phyloP scores from a whole-genome alignment of 2,888 invertebrate species.

The Stramonita haemastoma region DNA sequence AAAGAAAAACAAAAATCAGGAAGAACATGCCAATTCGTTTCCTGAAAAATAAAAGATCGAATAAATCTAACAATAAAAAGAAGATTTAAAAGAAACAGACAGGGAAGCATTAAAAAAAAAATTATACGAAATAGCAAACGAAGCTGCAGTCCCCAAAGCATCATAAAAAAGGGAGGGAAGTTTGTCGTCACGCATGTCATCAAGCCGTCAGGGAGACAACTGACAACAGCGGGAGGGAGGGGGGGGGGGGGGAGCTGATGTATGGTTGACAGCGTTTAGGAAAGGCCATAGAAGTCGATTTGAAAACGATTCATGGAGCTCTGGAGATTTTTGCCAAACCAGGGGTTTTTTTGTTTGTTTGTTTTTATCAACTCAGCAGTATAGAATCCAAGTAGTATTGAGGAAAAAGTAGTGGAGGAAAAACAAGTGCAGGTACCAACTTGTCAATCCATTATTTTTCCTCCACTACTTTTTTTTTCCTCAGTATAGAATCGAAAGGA shows the following conservation, averaged over 20 bases:
- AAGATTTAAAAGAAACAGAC: neutral
- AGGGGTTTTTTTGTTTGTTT: too few species aligned
- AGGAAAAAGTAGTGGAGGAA: too few species aligned
- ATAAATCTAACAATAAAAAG: too few species aligned
- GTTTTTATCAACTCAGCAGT: too few species aligned
- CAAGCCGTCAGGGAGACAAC: neutral
- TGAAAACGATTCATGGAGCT: neutral
- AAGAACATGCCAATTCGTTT: neutral
- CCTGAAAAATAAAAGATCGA: too few species aligned
- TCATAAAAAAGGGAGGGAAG: neutral
- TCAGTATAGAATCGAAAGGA: too few species aligned
- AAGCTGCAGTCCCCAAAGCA: neutral
- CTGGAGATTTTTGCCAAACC: neutral
- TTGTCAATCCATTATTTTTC: too few species aligned
- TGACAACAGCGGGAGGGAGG: neutral
- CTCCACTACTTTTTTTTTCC: too few species aligned
- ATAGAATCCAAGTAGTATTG: too few species aligned
- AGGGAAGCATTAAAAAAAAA: neutral
- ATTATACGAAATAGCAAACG: too few species aligned
- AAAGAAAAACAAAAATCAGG: neutral
- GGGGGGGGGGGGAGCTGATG: neutral
- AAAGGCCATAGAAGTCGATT: neutral
- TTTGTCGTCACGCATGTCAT: conserved; percentile 5
- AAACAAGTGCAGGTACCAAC: too few species aligned
- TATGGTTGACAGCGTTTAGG: neutral